These are phyloP conservation scores for Shinisaurus crocodilurus DNA, from an alignment of 2,113 vertebrate genomes.

Conservation along the genomic window DNA sequence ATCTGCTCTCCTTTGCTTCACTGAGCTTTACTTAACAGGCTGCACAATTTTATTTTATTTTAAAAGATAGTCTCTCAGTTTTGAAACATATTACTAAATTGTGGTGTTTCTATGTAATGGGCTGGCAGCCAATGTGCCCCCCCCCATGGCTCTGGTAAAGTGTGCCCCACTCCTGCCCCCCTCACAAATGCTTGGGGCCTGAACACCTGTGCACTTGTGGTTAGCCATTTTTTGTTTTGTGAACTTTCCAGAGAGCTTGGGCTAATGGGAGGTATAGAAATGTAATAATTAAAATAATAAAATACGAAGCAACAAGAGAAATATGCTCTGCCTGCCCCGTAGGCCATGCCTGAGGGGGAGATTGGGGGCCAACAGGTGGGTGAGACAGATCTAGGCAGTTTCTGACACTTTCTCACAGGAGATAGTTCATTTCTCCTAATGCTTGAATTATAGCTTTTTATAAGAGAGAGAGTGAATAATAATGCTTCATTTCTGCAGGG, in stretches of 20 bases:
- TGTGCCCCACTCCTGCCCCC: neutral
- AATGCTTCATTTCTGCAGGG: neutral
- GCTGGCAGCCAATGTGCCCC: neutral
- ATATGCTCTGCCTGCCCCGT: neutral
- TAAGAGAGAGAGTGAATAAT: neutral
- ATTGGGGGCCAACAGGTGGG: neutral
- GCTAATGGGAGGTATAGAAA: too few relatives aligned
- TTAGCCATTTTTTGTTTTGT: neutral
- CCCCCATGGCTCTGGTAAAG: neutral
- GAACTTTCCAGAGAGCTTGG: too few relatives aligned
- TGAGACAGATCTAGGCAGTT: neutral
- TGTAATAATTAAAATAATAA: too few relatives aligned
- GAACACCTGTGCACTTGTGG: neutral
- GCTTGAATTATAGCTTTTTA: neutral
- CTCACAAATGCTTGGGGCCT: neutral
- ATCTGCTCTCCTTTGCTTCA: neutral
- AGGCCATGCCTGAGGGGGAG: neutral
- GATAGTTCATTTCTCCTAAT: neutral
- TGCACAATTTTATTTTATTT: conserved; percentile 8
- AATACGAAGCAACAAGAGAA: neutral
- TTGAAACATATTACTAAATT: conserved; percentile 26
- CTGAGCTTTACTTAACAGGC: conserved; percentile 26
- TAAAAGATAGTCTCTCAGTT: neutral
- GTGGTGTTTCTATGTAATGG: neutral
- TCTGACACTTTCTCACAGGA: neutral